A percentile compares a stretch with the other conserved stretches of the same genome.
Evolutionary conservation across 2,797 vertebrate genomes (phyloP).

Genomic region (Hylomyscus alleni): DNA sequence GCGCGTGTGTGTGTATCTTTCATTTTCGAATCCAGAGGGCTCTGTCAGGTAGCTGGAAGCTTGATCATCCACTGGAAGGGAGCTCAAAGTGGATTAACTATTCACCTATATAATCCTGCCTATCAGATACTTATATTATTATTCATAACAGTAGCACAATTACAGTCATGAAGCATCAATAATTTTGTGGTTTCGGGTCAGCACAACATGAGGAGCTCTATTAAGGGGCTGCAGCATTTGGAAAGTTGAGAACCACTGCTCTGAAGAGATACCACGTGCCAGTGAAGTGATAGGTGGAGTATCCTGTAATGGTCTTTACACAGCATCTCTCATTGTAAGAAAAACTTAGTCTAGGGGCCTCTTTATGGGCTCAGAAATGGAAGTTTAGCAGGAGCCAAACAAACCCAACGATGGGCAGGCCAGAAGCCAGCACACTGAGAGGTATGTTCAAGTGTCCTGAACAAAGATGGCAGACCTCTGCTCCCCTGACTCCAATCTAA

Average conservation of each 20-base stretch:
- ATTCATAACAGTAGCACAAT: neutral
- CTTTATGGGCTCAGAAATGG: neutral
- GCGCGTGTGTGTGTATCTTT: neutral
- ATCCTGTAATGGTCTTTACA: neutral
- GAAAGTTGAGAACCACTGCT: neutral
- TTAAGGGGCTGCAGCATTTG: neutral
- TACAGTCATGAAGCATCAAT: neutral
- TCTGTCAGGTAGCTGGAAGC: neutral
- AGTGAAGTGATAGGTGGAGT: neutral
- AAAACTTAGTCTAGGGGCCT: neutral
- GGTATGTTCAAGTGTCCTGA: neutral
- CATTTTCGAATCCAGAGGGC: neutral
- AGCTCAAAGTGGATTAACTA: neutral
- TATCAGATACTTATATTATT: neutral
- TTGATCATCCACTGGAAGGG: neutral
- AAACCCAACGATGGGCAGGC: neutral
- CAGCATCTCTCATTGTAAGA: fast-evolving
- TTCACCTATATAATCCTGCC: neutral
- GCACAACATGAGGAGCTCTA: neutral
- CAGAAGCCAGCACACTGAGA: fast-evolving
- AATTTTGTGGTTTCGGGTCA: neutral
- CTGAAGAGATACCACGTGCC: neutral
- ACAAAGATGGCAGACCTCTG: neutral
- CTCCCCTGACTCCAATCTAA: fast-evolving
- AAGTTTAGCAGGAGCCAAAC: neutral